Percentiles rank a stretch among this genome's conserved stretches.
Evolutionary conservation across 2,113 vertebrate genomes (phyloP).

Genomic region (Eptesicus fuscus): DNA sequence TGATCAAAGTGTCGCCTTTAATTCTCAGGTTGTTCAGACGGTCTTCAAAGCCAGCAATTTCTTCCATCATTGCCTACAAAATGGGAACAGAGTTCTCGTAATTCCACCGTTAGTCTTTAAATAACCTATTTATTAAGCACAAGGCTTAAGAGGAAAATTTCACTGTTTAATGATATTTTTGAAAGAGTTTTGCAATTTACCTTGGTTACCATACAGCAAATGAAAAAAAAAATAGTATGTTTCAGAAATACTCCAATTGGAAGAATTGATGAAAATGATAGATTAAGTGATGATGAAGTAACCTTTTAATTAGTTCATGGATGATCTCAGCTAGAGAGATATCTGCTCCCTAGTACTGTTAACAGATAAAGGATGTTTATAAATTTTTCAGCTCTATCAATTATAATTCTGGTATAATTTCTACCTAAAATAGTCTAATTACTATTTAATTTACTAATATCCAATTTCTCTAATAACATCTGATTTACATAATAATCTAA

Average conservation of each 20-base stretch:
- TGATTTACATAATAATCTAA: not conserved
- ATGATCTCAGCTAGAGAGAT: not conserved
- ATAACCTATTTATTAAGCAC: not conserved
- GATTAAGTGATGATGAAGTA: not conserved
- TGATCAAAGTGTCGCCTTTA: constrained; percentile 88
- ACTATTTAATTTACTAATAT: not conserved
- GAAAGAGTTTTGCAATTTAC: not conserved
- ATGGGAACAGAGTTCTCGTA: not conserved
- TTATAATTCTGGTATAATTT: not conserved
- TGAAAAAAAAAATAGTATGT: not conserved
- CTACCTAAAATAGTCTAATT: not conserved
- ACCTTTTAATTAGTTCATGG: not conserved
- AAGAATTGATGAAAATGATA: not conserved
- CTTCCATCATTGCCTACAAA: constrained; percentile 96
- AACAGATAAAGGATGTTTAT: not conserved
- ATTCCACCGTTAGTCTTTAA: not conserved
- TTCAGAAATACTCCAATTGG: not conserved
- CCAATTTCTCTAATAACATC: not conserved
- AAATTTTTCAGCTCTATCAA: not conserved
- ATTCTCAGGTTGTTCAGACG: constrained; percentile 87
- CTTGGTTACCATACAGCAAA: not conserved
- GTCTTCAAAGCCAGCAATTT: constrained; percentile 96
- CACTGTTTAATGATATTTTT: not conserved
- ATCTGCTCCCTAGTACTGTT: not conserved
- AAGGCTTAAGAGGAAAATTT: not conserved